Conservation (phyloP, 64 coral and sea anemone genomes). For the Pocillopora verrucosa region DNA sequence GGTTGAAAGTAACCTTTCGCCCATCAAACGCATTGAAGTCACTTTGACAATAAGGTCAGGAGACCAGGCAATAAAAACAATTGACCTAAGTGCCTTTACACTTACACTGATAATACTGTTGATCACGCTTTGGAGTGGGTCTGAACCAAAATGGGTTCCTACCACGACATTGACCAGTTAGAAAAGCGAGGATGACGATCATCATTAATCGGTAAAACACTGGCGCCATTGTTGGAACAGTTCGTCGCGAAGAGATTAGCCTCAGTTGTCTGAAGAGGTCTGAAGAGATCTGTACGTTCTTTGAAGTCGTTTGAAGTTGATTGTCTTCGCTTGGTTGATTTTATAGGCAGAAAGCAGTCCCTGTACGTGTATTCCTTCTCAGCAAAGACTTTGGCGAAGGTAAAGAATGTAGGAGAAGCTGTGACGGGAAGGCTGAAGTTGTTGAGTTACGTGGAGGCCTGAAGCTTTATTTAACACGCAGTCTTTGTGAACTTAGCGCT, state of each 20-base stretch:
- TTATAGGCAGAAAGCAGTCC: background rate
- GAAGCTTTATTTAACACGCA: background rate
- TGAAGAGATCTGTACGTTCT: no score
- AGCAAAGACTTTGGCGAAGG: background rate
- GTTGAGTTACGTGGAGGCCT: background rate
- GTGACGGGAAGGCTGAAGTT: background rate
- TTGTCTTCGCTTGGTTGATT: background rate
- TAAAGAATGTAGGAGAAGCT: no score
- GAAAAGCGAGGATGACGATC: background rate
- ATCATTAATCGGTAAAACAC: background rate
- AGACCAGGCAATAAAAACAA: no score
- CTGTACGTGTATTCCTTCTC: background rate
- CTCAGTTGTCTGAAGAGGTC: background rate
- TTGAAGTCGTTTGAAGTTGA: background rate
- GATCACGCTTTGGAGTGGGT: background rate
- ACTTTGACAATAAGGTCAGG: no score
- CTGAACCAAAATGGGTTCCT: background rate
- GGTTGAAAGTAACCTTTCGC: no score
- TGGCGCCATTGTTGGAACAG: background rate
- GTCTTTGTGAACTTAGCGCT: no score
- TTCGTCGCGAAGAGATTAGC: background rate
- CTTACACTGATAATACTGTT: background rate
- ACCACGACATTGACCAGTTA: background rate
- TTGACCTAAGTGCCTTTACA: background rate
- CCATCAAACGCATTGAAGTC: no score